Evolutionary conservation across 2,888 invertebrate species (phyloP), one percentile per base, ranked within the genome.

Genomic region (Alcis repandata): DNA sequence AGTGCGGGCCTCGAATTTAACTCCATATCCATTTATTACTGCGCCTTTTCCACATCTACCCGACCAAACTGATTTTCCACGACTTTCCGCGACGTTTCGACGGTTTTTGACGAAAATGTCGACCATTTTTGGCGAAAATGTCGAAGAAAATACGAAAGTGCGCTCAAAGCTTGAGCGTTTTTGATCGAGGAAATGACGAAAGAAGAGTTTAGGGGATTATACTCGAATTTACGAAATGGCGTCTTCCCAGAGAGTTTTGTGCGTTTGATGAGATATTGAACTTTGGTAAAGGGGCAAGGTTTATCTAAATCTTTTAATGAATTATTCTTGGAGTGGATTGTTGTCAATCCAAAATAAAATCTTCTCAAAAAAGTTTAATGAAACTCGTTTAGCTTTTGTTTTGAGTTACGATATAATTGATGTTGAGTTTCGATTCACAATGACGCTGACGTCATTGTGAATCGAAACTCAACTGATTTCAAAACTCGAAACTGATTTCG

Each of bases 21-120:
- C 75, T 70, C 71, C 78, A 70, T 78, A 79, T 77, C 78, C 83
- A 85, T 86, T 84, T 83, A 82, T 85, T 79, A 83, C 74, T 57
- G 72, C 67, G 70, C 76, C 78, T 75, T 76, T 76, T 74, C 69
- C 59, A 71, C 77, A 78, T 75, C 71, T 76, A 73, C 73, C 73
- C 71, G 69, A 76, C 73, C 71, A 76, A 79, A 79, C 81, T 78
- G 85, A 85, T 83, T 83, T 80, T 78, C 80, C 76, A 79, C 72
- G 77, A 73, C 19, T 58, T 45, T 36, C 68, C 67, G 74, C 71
- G 69, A 74, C 49, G 38, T 51, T 56, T 59, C 43, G 46, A 41
- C 32, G 78, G 78, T 79, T 78, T 80, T 79, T 80, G 77, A 79
- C 71, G 75, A 71, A 71, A 59, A 66, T 61, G 19, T 40, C 33